Evolutionary conservation across 2,888 invertebrate species (phyloP).

Genomic region (Lasiommata megera): DNA sequence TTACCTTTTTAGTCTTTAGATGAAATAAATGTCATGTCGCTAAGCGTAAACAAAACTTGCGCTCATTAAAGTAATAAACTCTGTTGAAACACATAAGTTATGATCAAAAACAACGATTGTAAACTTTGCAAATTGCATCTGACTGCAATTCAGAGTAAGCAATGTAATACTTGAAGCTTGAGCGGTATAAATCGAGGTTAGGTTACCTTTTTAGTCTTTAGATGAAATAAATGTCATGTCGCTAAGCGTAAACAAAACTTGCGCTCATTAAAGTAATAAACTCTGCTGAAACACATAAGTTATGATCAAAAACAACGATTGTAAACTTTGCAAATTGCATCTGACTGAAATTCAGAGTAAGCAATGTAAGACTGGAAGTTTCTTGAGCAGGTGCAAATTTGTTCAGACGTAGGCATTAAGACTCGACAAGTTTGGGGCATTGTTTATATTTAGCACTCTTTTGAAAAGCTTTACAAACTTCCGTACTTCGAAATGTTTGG

Average conservation of each 20-base stretch:
- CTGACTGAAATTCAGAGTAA: slow-evolving; percentile 11
- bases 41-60: no score
- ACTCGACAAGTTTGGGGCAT: slow-evolving; percentile 19
- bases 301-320: slow-evolving; percentile 1
- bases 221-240: no score
- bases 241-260: no score
- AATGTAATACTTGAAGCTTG: slow-evolving; percentile 23
- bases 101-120: not conserved
- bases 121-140: slow-evolving; percentile 10
- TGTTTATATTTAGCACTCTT: slow-evolving; percentile 21
- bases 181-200: no score
- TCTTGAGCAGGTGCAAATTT: slow-evolving; percentile 27
- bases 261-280: no score
- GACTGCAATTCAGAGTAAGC: slow-evolving; percentile 10
- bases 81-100: slow-evolving; percentile 3
- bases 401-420: slow-evolving; percentile 23
- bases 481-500: not conserved
- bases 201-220: no score
- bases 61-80: no score
- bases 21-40: no score
- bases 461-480: not conserved
- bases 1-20: no score
- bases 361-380: slow-evolving; percentile 23
- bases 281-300: slow-evolving; percentile 4
- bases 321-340: slow-evolving; percentile 9